Evolutionary conservation across 2,797 vertebrate species (phyloP).

Genomic region (Microchirus variegatus): DNA sequence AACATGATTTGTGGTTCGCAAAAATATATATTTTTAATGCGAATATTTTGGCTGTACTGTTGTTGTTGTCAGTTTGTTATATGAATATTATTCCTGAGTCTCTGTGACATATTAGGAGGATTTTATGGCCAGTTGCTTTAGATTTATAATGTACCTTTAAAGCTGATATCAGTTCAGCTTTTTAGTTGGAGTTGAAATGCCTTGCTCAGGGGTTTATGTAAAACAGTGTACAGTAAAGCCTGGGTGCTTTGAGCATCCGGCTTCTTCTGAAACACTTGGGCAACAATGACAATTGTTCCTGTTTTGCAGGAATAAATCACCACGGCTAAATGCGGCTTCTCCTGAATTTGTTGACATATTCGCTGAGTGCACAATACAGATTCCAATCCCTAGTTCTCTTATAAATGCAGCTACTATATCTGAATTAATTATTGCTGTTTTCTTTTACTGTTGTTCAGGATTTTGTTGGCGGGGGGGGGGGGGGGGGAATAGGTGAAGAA

Average conservation of each 20-base stretch:
- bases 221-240: conserved; percentile 31
- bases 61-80: too few species aligned
- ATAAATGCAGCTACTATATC: not conserved
- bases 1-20: too few species aligned
- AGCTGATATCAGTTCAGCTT: not conserved
- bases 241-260: conserved; percentile 29
- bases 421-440: not conserved
- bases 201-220: conserved; percentile 15
- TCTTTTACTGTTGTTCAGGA: too few species aligned
- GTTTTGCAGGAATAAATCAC: conserved; percentile 71
- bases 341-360: conserved; percentile 61
- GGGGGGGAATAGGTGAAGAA: too few species aligned
- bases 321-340: conserved; percentile 53
- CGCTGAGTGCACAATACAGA: conserved; percentile 60
- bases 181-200: conserved; percentile 9
- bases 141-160: too few species aligned
- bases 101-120: too few species aligned
- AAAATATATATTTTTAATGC: too few species aligned
- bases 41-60: too few species aligned
- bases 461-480: too few species aligned
- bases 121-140: too few species aligned
- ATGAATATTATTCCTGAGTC: too few species aligned
- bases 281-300: conserved; percentile 69
- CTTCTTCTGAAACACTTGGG: conserved; percentile 46
- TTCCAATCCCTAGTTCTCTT: conserved; percentile 7